Evolutionary conservation across 1,140 invertebrate genomes (phyloP).

Genomic region (Lanistes nyassanus): DNA sequence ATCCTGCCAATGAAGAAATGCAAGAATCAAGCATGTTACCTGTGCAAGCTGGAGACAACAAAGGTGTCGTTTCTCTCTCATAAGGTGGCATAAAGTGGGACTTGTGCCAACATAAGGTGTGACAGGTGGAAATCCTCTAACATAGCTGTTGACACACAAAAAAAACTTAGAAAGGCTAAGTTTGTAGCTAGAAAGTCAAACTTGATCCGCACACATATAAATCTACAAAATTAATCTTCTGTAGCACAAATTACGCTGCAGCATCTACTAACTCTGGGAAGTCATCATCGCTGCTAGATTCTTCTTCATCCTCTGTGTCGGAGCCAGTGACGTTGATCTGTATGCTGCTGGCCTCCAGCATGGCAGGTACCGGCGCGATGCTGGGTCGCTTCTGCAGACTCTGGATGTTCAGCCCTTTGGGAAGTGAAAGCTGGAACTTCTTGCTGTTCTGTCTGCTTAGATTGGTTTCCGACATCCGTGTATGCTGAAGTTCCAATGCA

Average conservation of each 20-base stretch:
- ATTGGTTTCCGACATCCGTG: slow-evolving; percentile 25
- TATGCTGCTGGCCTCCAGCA: slow-evolving; percentile 60
- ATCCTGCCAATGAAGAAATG: no score
- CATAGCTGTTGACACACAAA: slow-evolving; percentile 75
- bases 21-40: no score
- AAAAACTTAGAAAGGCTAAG: no score
- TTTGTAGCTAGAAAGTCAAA: no score
- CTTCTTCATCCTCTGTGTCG: slow-evolving; percentile 43
- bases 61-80: slow-evolving; percentile 94
- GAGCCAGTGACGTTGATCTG: slow-evolving; percentile 44
- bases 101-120: slow-evolving; percentile 98
- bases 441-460: slow-evolving; percentile 35
- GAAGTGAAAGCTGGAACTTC: slow-evolving; percentile 44
- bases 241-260: no score
- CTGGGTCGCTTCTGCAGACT: slow-evolving; percentile 63
- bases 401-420: slow-evolving; percentile 51
- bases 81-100: slow-evolving; percentile 93
- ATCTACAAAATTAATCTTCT: no score
- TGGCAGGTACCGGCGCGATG: slow-evolving; percentile 68
- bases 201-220: no score
- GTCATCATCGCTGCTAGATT: slow-evolving; percentile 30
- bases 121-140: slow-evolving; percentile 96
- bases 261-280: slow-evolving; percentile 41
- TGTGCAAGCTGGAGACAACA: slow-evolving; percentile 96
- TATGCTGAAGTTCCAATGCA: slow-evolving; percentile 61